These are phyloP conservation scores for Pipa parva DNA, from an alignment of 2,113 vertebrate species.

Conservation along the genomic window DNA sequence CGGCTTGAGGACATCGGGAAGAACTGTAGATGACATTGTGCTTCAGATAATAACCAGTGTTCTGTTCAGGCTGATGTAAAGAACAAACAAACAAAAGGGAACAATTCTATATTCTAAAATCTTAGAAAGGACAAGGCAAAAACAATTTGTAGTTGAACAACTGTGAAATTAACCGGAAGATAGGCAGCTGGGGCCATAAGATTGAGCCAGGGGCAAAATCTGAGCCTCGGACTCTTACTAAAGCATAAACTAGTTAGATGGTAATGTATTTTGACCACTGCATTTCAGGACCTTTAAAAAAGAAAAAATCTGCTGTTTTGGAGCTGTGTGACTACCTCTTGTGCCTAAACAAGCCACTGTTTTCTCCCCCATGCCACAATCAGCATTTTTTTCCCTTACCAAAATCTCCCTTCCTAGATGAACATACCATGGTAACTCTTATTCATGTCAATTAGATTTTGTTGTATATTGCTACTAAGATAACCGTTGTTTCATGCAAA, in stretches of 20 bases:
- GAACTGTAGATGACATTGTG: neutral
- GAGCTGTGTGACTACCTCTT: too few species aligned
- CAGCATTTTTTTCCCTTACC: too few species aligned
- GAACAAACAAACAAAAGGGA: constrained; percentile 51
- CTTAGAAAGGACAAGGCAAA: constrained; percentile 46
- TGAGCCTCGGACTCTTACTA: neutral
- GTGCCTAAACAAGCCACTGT: too few species aligned
- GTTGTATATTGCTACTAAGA: neutral
- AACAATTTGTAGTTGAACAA: constrained; percentile 54
- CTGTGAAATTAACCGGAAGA: constrained; percentile 59
- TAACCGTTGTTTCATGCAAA: neutral
- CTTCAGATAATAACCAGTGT: constrained; percentile 48
- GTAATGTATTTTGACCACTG: neutral
- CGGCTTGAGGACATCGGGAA: neutral
- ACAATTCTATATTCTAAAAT: constrained; percentile 44
- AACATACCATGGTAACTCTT: neutral
- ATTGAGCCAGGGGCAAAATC: constrained; percentile 10
- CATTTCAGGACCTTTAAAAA: neutral
- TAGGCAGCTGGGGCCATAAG: constrained; percentile 58
- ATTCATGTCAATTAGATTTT: neutral
- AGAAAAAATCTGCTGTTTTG: too few species aligned
- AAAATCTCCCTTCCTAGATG: neutral
- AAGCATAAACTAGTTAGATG: neutral
- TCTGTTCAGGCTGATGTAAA: constrained; percentile 61
- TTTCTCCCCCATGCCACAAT: too few species aligned